These are phyloP conservation scores for Synergus japonicus DNA, from an alignment of 2,888 invertebrate species.

Conservation along the genomic window DNA sequence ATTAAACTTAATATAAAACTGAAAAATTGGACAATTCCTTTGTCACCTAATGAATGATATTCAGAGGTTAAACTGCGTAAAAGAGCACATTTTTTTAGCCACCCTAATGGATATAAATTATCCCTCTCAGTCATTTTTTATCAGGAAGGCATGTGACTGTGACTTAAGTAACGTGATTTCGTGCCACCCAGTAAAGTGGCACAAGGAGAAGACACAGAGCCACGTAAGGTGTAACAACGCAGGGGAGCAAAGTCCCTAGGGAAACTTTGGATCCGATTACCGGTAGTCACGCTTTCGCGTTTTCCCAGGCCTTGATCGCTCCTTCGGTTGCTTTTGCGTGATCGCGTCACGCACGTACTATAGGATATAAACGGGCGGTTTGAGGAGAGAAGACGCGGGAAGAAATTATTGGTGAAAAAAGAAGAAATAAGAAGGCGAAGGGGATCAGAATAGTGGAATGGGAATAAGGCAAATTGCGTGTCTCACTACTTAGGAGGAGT, in stretches of 20 bases:
- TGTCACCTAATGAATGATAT: not conserved
- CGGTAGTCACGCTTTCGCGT: constrained; percentile 48
- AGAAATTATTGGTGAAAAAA: constrained; percentile 41
- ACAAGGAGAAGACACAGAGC: constrained; percentile 43
- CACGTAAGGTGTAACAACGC: constrained; percentile 38
- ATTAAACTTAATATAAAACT: no score
- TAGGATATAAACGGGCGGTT: constrained; percentile 40
- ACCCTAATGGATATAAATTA: not conserved
- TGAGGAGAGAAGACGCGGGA: constrained; percentile 1
- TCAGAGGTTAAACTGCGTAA: not conserved
- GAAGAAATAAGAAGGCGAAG: constrained; percentile 32
- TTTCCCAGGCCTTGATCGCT: constrained; percentile 47
- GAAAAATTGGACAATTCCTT: not conserved
- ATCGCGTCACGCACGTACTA: constrained; percentile 45
- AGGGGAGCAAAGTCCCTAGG: constrained; percentile 40
- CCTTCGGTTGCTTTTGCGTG: constrained; percentile 45
- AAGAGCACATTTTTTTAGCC: not conserved
- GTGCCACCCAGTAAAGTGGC: constrained; percentile 45
- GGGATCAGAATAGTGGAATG: constrained; percentile 7
- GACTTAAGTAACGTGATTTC: constrained; percentile 45
- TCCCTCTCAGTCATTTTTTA: constrained; percentile 1
- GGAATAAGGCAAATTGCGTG: constrained; percentile 35
- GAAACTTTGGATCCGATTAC: constrained; percentile 49
- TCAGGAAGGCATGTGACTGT: constrained; percentile 19
- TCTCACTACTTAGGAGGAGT: not conserved